Evolutionary conservation across 2,888 invertebrate species (phyloP).

Genomic region (Caenorhabditis sp.): DNA sequence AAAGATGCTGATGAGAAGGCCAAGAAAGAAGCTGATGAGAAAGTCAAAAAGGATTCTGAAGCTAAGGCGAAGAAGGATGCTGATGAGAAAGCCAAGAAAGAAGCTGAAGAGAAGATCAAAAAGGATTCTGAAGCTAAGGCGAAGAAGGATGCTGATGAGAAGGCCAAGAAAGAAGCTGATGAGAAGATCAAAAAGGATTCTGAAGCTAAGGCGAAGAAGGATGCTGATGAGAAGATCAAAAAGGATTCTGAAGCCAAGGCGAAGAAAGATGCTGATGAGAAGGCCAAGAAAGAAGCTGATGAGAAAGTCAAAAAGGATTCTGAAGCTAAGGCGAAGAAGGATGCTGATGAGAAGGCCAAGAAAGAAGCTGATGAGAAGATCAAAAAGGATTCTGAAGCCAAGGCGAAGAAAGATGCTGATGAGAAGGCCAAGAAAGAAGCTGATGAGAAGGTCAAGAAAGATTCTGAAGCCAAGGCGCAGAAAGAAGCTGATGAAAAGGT

Average conservation of each 20-base stretch:
- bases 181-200: neutral
- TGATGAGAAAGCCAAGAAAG: slow-evolving; percentile 14
- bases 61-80: slow-evolving; percentile 1
- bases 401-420: slow-evolving; percentile 11
- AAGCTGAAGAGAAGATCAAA: slow-evolving; percentile 13
- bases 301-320: neutral
- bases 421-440: slow-evolving; percentile 17
- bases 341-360: slow-evolving; percentile 5
- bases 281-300: neutral
- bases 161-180: neutral
- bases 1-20: slow-evolving; percentile 7
- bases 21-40: slow-evolving; percentile 14
- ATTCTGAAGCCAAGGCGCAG: slow-evolving; percentile 13
- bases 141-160: slow-evolving; percentile 9
- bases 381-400: slow-evolving; percentile 2
- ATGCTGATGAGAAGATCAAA: slow-evolving; percentile 10
- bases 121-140: slow-evolving; percentile 14
- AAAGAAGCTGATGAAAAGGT: slow-evolving; percentile 14
- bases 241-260: slow-evolving; percentile 13
- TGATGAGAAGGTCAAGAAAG: slow-evolving; percentile 7
- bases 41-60: slow-evolving; percentile 2
- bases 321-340: slow-evolving; percentile 10
- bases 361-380: slow-evolving; percentile 4
- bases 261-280: neutral
- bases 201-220: neutral